Evolutionary conservation across 2,888 invertebrate species (phyloP).

Genomic region (Cheilosia vernalis): DNA sequence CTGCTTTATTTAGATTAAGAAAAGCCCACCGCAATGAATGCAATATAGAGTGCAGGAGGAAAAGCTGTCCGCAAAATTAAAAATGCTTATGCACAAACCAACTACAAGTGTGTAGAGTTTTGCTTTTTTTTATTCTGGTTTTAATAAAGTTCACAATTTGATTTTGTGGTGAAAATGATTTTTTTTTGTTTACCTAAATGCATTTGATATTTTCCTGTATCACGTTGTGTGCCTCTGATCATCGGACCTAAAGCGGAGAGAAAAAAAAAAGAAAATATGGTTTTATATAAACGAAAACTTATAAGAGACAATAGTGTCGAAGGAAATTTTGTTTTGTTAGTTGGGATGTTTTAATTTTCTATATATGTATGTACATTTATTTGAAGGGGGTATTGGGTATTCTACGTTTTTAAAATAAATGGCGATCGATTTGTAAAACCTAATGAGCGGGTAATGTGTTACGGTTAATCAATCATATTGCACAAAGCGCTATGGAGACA

Average conservation of each 20-base stretch:
- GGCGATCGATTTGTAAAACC: constrained; percentile 34
- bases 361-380: constrained; percentile 9
- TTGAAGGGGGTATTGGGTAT: constrained; percentile 14
- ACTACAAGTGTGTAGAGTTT: constrained; percentile 29
- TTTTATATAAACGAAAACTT: constrained; percentile 68
- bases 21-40: constrained; percentile 8
- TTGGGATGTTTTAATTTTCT: constrained; percentile 16
- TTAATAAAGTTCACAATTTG: constrained; percentile 38
- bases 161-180: constrained; percentile 7
- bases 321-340: constrained; percentile 43
- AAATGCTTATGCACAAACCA: constrained; percentile 11
- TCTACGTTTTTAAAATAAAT: constrained; percentile 15
- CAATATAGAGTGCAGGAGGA: constrained; percentile 23
- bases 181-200: constrained; percentile 80
- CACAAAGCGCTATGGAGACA: constrained; percentile 19
- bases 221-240: constrained; percentile 82
- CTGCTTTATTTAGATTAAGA: not conserved
- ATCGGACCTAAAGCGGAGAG: constrained; percentile 81
- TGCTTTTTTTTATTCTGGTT: not conserved
- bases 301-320: constrained; percentile 69
- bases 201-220: constrained; percentile 83
- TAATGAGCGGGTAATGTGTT: constrained; percentile 54
- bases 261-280: constrained; percentile 75
- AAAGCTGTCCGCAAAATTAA: constrained; percentile 46
- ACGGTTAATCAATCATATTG: constrained; percentile 56